phyloP scores from a whole-genome alignment of 1,140 invertebrate species.

The Lasioglossum baleicum region DNA sequence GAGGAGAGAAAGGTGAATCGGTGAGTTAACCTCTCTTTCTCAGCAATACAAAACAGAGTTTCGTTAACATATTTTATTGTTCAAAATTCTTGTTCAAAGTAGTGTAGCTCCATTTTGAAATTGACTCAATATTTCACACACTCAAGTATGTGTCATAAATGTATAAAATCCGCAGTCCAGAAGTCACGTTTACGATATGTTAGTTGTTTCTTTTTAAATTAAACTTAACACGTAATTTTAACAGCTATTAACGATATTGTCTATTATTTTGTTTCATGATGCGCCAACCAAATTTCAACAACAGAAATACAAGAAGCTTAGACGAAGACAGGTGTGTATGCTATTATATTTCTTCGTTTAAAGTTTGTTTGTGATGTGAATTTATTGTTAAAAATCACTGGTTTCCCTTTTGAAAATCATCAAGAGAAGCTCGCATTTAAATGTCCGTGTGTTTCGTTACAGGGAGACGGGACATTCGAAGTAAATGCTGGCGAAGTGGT shows the following conservation, averaged over 20 bases:
- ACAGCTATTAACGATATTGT: slow-evolving; percentile 46
- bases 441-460: slow-evolving; percentile 72
- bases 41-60: not conserved
- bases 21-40: slow-evolving; percentile 82
- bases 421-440: not conserved
- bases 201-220: not conserved
- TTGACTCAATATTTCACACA: too few relatives aligned
- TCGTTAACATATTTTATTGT: too few relatives aligned
- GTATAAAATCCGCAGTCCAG: too few relatives aligned
- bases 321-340: slow-evolving; percentile 89
- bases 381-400: not conserved
- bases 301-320: slow-evolving; percentile 95
- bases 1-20: slow-evolving; percentile 95
- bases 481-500: slow-evolving; percentile 87
- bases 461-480: slow-evolving; percentile 89
- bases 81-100: too few relatives aligned
- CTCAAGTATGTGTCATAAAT: too few relatives aligned
- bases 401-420: too few relatives aligned
- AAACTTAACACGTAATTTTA: not conserved
- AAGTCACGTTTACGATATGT: too few relatives aligned
- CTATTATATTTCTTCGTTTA: not conserved
- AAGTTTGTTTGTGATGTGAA: not conserved
- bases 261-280: slow-evolving; percentile 59
- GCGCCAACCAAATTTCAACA: slow-evolving; percentile 32
- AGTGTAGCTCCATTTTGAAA: too few relatives aligned